phyloP scores from a whole-genome alignment of 1,140 invertebrate genomes.

The Drosophila suzukii region DNA sequence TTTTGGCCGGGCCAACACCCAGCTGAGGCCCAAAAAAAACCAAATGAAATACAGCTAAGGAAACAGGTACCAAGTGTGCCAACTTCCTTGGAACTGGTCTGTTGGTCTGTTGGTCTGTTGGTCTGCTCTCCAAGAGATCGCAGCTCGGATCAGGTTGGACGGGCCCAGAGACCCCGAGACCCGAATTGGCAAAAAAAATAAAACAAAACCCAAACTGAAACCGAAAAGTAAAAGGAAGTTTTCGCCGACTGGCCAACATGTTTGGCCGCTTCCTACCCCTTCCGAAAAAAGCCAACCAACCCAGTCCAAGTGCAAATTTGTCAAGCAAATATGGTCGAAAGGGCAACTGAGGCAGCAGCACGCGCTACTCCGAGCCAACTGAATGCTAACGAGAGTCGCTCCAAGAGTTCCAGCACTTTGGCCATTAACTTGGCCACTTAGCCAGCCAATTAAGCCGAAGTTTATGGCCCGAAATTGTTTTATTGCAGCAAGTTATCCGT shows the following conservation, averaged over 20 bases:
- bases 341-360: conserved; percentile 45
- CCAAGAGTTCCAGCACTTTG: conserved; percentile 5
- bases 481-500: neutral
- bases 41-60: conserved; percentile 19
- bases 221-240: conserved; percentile 75
- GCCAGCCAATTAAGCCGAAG: conserved; percentile 1
- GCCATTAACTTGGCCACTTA: neutral
- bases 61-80: conserved; percentile 72
- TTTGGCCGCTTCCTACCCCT: conserved; percentile 12
- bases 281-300: neutral
- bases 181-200: conserved; percentile 46
- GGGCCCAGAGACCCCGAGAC: conserved; percentile 71
- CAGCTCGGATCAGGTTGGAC: conserved; percentile 47
- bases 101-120: neutral
- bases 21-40: conserved; percentile 21
- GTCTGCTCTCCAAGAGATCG: conserved; percentile 5
- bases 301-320: conserved; percentile 36
- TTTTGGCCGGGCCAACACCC: conserved; percentile 56
- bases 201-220: neutral
- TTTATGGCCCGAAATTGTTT: conserved; percentile 5
- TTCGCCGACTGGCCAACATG: conserved; percentile 30
- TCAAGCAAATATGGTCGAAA: conserved; percentile 46
- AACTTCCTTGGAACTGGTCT: conserved; percentile 72
- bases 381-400: conserved; percentile 22
- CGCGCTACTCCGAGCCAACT: conserved; percentile 20